Conservation (phyloP, 92 coral and sea anemone species). For the Heliopora coerulea region DNA sequence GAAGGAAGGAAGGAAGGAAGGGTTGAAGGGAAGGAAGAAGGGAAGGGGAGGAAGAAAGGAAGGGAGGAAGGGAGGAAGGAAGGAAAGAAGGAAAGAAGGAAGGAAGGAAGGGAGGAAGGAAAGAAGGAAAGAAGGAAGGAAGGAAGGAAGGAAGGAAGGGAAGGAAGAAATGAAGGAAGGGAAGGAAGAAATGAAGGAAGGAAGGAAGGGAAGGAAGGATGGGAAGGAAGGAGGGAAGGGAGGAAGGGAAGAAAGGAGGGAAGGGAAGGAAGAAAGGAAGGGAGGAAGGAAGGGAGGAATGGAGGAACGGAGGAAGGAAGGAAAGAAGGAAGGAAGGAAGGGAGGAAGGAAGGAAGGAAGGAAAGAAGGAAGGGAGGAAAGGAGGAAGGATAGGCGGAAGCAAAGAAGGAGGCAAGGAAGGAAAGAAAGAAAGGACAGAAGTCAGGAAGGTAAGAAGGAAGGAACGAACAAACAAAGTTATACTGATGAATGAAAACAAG, state of each 20-base stretch:
- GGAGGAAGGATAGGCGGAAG: not conserved
- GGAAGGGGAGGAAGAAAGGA: constrained; percentile 15
- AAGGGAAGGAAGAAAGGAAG: not conserved
- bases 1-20: too few species aligned
- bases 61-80: too few species aligned
- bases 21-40: constrained; percentile 10
- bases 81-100: too few species aligned
- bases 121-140: too few species aligned
- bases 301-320: not conserved
- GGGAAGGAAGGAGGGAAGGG: constrained; percentile 19
- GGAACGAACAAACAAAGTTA: not conserved
- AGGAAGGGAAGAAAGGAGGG: not conserved
- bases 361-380: not conserved
- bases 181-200: constrained; percentile 66
- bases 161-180: constrained; percentile 57
- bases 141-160: constrained; percentile 58
- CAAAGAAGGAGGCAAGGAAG: not conserved
- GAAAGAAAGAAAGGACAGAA: constrained; percentile 5
- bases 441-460: constrained; percentile 6
- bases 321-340: not conserved
- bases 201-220: constrained; percentile 50
- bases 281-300: not conserved
- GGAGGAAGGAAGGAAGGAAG: constrained; percentile 1
- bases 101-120: too few species aligned
- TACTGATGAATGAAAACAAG: too few species aligned